Base-by-base conservation (phyloP, 2,797 vertebrate species). In the Lagodon rhomboides region DNA sequence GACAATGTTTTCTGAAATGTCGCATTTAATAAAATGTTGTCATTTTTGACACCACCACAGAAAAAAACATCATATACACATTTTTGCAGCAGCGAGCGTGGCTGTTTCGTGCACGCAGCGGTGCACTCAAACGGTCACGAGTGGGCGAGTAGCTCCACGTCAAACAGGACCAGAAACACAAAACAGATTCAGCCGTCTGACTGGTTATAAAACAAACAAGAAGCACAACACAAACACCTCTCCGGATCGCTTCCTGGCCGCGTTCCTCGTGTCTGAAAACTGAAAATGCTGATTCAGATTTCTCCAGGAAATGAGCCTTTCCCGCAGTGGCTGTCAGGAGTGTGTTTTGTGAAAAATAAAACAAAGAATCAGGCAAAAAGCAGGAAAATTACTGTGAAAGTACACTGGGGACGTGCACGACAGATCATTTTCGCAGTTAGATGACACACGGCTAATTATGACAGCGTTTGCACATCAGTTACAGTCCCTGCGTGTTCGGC, bases 141-240 rank as follows among this genome's bases (percentile, higher is more conserved):
- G 34, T 27, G 47, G 15, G 16, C 0, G 7, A 64, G 54, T 9
- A 3, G 44, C 25, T 72, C 27, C 16, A 47, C 11, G 54, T 69
- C 46, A 68, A 82, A 73, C 73, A 47, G 6, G 60, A 43, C 20
- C 34, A 47, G 23, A 53, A 71, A 84, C 30, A 73, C 60, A 77
- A 77, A 73, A 69, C 43, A 53, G 20, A 56, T 66, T 71, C 69
- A 68, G 65, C 77, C 34, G 75, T 73, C 78, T 64, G 74, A 77
- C 80, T 64, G 67, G 74, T 77, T 87, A 54, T 47, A 68, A 73
- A 83, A 64, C 55, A 84, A 88, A 86, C 70, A 75, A 54, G 23
- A 22, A 61, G 53, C 18, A 11, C 16, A 69, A 61, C 50, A 55
- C n/a, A 44, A 38, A 49, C 16, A 5, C 43, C 7, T 68, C 13